phyloP scores from a whole-genome alignment of 2,888 invertebrate species.

The Abrostola triplasia region DNA sequence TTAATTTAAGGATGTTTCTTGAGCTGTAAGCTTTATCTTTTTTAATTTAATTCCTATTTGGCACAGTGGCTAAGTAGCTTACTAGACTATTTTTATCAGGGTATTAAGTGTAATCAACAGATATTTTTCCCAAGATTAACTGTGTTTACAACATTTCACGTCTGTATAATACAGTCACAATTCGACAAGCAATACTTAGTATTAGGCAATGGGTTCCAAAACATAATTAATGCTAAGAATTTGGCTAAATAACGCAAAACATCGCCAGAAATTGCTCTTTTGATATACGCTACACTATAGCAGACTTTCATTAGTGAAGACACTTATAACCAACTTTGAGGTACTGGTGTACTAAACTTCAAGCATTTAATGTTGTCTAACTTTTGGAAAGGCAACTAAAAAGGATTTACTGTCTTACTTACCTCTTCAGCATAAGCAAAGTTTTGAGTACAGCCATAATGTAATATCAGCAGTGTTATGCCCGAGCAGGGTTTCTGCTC shows the following conservation, averaged over 20 bases:
- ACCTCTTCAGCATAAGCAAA: slow-evolving; percentile 1
- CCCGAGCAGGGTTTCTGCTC: not conserved
- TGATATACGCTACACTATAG: not conserved
- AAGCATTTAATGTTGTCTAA: slow-evolving; percentile 1
- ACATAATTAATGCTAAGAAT: no score
- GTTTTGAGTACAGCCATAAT: slow-evolving; percentile 1
- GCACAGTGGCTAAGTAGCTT: no score
- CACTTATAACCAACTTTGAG: not conserved
- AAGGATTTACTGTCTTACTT: slow-evolving; percentile 6
- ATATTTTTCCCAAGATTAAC: no score
- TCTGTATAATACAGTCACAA: no score
- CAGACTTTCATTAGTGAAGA: not conserved
- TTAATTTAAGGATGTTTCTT: no score
- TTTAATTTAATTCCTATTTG: not conserved
- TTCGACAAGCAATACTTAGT: no score
- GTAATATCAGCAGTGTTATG: not conserved
- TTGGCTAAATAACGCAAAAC: no score
- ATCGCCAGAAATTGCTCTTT: not conserved
- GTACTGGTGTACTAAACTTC: not conserved
- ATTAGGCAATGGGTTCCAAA: no score
- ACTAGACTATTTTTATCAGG: no score
- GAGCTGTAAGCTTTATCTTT: not conserved
- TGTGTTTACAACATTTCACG: no score
- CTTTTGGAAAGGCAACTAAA: slow-evolving; percentile 1
- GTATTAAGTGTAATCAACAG: no score